These are phyloP conservation scores for Protomyctophum bolini DNA, from an alignment of 2,113 vertebrate species.

Conservation along the genomic window DNA sequence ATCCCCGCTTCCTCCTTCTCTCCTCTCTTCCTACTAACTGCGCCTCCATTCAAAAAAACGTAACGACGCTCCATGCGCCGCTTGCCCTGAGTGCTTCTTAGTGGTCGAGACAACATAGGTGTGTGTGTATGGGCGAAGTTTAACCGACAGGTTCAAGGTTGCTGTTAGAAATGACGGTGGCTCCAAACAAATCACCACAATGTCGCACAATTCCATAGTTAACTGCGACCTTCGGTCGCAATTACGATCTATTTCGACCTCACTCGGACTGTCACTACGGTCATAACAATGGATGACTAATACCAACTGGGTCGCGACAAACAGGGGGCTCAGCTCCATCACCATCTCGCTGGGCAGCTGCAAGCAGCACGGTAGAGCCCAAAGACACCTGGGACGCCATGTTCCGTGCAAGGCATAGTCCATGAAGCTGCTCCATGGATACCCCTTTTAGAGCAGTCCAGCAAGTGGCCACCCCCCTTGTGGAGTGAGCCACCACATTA, in stretches of 20 bases:
- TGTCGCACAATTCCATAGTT: background rate
- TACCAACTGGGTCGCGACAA: background rate
- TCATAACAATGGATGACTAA: background rate
- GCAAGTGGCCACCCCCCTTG: background rate
- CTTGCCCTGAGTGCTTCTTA: no score
- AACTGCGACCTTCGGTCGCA: background rate
- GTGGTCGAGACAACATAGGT: background rate
- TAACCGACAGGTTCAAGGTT: no score
- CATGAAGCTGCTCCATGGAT: background rate
- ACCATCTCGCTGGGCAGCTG: background rate
- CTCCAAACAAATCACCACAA: no score
- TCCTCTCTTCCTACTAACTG: no score
- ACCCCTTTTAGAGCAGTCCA: constrained; percentile 2
- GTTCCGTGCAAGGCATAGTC: background rate
- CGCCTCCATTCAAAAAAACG: no score
- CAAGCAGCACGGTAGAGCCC: background rate
- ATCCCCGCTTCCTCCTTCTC: no score
- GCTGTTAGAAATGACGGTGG: no score
- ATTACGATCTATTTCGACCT: constrained; percentile 4
- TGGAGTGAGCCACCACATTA: background rate
- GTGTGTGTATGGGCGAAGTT: no score
- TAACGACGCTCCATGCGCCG: no score
- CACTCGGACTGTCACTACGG: background rate
- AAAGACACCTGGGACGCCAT: background rate
- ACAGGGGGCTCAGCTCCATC: background rate